Evolutionary conservation across 2,797 vertebrate genomes (phyloP).

Genomic region (Champsocephalus gunnari): DNA sequence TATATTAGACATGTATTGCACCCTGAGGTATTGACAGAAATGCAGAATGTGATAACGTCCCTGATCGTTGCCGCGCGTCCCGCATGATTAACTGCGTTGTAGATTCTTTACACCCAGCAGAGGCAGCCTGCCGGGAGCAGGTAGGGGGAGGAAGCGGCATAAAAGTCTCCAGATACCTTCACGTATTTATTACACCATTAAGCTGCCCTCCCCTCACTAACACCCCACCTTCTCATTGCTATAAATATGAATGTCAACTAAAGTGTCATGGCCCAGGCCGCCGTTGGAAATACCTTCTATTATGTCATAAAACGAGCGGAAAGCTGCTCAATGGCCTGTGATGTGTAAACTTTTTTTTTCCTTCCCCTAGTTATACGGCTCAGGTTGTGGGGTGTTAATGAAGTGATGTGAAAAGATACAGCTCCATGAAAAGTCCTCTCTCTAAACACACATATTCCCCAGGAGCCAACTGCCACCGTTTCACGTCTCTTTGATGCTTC

Average conservation of each 20-base stretch:
- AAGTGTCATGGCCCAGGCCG: conserved; percentile 36
- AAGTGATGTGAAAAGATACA: conserved; percentile 28
- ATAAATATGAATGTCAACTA: conserved; percentile 64
- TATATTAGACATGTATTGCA: conserved; percentile 41
- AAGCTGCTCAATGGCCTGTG: conserved; percentile 64
- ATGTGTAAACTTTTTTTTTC: conserved; percentile 49
- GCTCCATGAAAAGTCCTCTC: conserved; percentile 10
- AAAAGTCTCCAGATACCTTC: conserved; percentile 67
- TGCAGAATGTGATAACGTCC: conserved; percentile 49
- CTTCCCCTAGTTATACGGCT: conserved; percentile 9
- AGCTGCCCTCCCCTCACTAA: conserved; percentile 37
- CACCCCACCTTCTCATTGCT: conserved; percentile 6
- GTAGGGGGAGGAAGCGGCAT: conserved; percentile 18
- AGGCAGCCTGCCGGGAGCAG: conserved; percentile 7
- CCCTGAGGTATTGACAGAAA: conserved; percentile 64
- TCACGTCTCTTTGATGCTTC: conserved; percentile 58
- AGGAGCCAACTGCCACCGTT: conserved; percentile 23
- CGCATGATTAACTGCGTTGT: conserved; percentile 58
- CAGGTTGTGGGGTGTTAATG: conserved; percentile 38
- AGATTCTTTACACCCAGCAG: conserved; percentile 47
- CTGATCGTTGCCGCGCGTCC: conserved; percentile 36
- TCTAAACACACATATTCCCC: not conserved
- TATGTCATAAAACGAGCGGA: conserved; percentile 62
- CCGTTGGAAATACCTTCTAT: conserved; percentile 46
- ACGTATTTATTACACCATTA: conserved; percentile 78